A percentile compares a stretch with the other conserved stretches of the same genome.
phyloP scores from a whole-genome alignment of 2,888 invertebrate species.

The Harmothoe impar region DNA sequence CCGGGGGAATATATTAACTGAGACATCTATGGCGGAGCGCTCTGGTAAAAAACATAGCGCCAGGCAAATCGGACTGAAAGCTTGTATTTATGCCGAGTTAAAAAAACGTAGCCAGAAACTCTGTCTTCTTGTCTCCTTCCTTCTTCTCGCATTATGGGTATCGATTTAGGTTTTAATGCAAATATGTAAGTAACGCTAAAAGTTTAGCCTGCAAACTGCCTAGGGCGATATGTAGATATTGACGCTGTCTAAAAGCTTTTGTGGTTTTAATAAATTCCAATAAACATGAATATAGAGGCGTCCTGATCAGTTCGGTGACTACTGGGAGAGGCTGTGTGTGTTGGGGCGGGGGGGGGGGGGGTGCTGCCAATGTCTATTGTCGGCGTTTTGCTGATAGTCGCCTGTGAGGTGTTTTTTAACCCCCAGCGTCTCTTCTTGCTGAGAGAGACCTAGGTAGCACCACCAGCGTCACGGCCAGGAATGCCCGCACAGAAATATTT shows the following conservation, averaged over 20 bases:
- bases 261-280: constrained; percentile 61
- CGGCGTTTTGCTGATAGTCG: neutral
- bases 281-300: constrained; percentile 45
- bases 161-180: constrained; percentile 58
- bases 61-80: constrained; percentile 36
- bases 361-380: neutral
- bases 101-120: neutral
- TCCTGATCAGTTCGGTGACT: neutral
- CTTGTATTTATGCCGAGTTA: constrained; percentile 57
- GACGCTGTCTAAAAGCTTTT: constrained; percentile 8
- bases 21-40: neutral
- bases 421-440: neutral
- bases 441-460: neutral
- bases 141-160: constrained; percentile 55
- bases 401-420: neutral
- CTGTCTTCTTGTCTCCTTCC: neutral
- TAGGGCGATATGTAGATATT: neutral
- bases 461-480: neutral
- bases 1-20: constrained; percentile 55
- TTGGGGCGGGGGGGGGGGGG: neutral
- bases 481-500: constrained; percentile 16
- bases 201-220: constrained; percentile 7
- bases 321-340: neutral
- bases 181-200: constrained; percentile 60
- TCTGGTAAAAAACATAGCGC: constrained; percentile 12